phyloP scores from a whole-genome alignment of 2,113 vertebrate species.

The Macquaria australasica region DNA sequence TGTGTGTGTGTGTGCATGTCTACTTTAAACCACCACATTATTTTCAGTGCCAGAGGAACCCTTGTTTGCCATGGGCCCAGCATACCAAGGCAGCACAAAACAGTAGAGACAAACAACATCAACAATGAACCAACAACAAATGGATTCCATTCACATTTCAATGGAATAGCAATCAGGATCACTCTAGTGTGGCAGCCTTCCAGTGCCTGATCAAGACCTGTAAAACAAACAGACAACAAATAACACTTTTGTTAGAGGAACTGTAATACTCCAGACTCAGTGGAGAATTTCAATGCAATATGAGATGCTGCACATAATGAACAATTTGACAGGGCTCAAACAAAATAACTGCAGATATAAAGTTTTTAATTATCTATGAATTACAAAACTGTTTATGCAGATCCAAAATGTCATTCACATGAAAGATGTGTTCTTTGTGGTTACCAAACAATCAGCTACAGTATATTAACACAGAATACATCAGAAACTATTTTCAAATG shows the following conservation, averaged over 20 bases:
- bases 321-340: not conserved
- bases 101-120: slow-evolving; percentile 56
- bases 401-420: not conserved
- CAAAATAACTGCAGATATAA: not conserved
- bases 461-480: not conserved
- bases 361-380: no score
- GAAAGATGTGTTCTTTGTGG: not conserved
- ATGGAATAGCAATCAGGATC: slow-evolving; percentile 76
- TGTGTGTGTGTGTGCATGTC: slow-evolving; percentile 12
- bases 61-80: slow-evolving; percentile 50
- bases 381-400: not conserved
- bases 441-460: not conserved
- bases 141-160: slow-evolving; percentile 84
- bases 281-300: not conserved
- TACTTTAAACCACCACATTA: slow-evolving; percentile 22
- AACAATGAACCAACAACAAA: slow-evolving; percentile 64
- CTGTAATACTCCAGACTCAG: not conserved
- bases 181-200: slow-evolving; percentile 51
- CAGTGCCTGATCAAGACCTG: slow-evolving; percentile 81
- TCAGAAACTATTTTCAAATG: not conserved
- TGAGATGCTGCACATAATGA: not conserved
- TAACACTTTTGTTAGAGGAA: slow-evolving; percentile 8
- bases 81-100: slow-evolving; percentile 65
- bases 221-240: slow-evolving; percentile 48
- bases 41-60: slow-evolving; percentile 62